Percentiles rank a stretch among this genome's conserved stretches.
phyloP scores from a whole-genome alignment of 2,888 invertebrate genomes.

The Acanthacorydalis orientalis region DNA sequence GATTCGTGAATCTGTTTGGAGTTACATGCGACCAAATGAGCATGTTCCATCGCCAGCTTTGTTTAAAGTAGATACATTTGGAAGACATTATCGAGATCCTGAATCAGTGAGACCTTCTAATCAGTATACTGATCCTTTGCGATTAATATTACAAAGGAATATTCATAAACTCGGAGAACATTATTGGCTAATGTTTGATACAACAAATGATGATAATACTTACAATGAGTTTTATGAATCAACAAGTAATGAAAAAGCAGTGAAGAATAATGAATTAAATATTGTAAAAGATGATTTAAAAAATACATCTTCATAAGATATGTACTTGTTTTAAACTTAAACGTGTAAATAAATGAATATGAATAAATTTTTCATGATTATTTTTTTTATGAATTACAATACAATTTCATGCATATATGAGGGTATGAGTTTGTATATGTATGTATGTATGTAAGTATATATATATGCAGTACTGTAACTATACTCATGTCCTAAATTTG shows the following conservation, averaged over 20 bases:
- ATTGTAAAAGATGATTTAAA: too few relatives aligned
- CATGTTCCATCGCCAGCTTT: constrained; percentile 74
- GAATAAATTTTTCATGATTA: too few relatives aligned
- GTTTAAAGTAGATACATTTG: constrained; percentile 50
- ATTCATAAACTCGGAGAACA: constrained; percentile 58
- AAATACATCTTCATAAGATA: too few relatives aligned
- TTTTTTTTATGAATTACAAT: too few relatives aligned
- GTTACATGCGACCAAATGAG: constrained; percentile 56
- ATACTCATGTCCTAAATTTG: too few relatives aligned
- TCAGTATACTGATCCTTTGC: constrained; percentile 62
- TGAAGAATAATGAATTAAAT: background rate
- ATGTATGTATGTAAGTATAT: too few relatives aligned
- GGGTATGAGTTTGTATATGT: too few relatives aligned
- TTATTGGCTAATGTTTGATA: constrained; percentile 54
- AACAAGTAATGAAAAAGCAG: background rate
- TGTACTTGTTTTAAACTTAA: too few relatives aligned
- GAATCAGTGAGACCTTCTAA: constrained; percentile 50
- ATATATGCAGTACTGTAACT: too few relatives aligned
- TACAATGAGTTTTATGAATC: background rate
- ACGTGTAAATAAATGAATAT: too few relatives aligned
- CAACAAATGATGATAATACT: constrained; percentile 1
- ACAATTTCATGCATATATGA: too few relatives aligned
- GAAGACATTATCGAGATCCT: constrained; percentile 63
- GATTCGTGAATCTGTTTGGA: constrained; percentile 75
- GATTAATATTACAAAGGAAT: constrained; percentile 64